These are phyloP conservation scores for Crax fasciolata DNA, from an alignment of 2,797 vertebrate genomes.

Conservation along the genomic window DNA sequence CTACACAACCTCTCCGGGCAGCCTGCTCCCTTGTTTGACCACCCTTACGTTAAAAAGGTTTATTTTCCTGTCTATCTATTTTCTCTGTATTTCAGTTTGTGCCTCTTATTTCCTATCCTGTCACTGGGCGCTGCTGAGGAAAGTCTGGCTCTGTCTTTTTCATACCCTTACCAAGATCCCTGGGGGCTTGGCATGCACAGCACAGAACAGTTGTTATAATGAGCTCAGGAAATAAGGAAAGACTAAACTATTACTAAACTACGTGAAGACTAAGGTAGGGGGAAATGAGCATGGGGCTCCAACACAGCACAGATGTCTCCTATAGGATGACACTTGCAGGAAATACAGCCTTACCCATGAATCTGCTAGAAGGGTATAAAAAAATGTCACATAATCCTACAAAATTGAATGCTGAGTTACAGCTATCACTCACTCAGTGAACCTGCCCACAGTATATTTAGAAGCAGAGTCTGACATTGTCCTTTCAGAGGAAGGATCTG, in stretches of 20 bases:
- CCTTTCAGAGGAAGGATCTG: not conserved
- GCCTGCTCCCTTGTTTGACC: not conserved
- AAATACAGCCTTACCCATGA: not conserved
- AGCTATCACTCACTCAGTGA: not conserved
- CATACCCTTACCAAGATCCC: not conserved
- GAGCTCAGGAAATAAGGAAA: not conserved
- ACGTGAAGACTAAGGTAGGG: not conserved
- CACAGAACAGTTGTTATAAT: not conserved
- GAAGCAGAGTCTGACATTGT: not conserved
- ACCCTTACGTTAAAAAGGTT: not conserved
- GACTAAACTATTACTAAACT: not conserved
- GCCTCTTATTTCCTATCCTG: not conserved
- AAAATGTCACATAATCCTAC: not conserved
- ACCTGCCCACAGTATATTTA: rapidly evolving
- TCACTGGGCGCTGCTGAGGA: not conserved
- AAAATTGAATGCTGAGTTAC: not conserved
- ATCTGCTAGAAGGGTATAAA: not conserved
- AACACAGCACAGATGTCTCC: not conserved
- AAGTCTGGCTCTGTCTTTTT: not conserved
- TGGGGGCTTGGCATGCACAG: not conserved
- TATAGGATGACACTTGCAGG: not conserved
- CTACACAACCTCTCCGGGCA: not conserved
- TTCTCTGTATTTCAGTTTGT: not conserved
- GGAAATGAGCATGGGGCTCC: not conserved
- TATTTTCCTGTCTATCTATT: not conserved